Conservation (phyloP, 2,113 vertebrate species). For the Hippocampus barbouri region DNA sequence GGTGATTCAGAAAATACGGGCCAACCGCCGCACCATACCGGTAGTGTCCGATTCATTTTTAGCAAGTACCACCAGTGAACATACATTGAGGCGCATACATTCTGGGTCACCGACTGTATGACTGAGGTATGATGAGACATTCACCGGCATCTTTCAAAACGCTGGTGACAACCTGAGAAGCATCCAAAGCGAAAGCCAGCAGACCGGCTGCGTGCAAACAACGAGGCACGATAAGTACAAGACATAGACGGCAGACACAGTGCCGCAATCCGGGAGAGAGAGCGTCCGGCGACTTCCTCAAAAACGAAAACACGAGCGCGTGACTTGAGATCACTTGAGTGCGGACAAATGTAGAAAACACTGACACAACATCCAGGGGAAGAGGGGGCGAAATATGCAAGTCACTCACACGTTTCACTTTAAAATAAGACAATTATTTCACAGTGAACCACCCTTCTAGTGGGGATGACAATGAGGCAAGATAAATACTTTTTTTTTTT, state of each 20-base stretch:
- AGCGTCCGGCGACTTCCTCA: slow-evolving; percentile 33
- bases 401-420: not conserved
- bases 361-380: slow-evolving; percentile 23
- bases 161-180: slow-evolving; percentile 5
- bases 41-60: not conserved
- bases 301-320: slow-evolving; percentile 36
- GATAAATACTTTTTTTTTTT: no score
- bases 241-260: slow-evolving; percentile 25
- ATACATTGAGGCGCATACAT: no score
- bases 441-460: not conserved
- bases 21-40: not conserved
- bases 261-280: slow-evolving; percentile 2
- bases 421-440: not conserved
- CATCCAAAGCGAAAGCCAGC: slow-evolving; percentile 11
- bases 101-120: not conserved
- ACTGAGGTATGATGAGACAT: not conserved
- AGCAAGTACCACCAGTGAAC: not conserved
- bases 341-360: slow-evolving; percentile 32
- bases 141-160: no score
- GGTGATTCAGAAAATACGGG: slow-evolving; percentile 4
- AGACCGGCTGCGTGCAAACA: slow-evolving; percentile 30
- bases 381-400: slow-evolving; percentile 8
- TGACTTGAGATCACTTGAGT: slow-evolving; percentile 40
- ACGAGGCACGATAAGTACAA: slow-evolving; percentile 10
- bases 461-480: no score